Evolutionary conservation across 2,888 invertebrate species (phyloP).

Genomic region (Drosophila leonis): DNA sequence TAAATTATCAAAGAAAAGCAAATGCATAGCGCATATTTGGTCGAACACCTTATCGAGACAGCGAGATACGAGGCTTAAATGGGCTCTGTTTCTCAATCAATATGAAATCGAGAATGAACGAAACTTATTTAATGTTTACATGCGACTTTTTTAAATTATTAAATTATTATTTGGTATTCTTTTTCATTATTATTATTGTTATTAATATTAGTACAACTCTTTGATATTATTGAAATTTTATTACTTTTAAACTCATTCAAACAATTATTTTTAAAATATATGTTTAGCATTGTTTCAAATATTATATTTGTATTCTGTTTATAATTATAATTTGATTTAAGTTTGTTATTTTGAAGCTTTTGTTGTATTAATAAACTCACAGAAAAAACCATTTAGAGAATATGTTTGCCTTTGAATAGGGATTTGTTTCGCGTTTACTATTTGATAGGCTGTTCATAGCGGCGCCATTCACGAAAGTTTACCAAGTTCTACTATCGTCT

Average conservation of each 20-base stretch:
- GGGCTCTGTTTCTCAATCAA: slow-evolving; percentile 27
- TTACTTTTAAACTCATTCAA: background rate
- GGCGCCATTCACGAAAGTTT: slow-evolving; percentile 23
- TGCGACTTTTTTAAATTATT: background rate
- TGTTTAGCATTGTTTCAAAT: background rate
- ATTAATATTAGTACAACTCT: background rate
- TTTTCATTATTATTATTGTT: background rate
- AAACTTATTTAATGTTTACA: background rate
- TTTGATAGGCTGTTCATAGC: slow-evolving; percentile 68
- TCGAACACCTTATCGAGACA: slow-evolving; percentile 28
- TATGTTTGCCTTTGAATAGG: slow-evolving; percentile 88
- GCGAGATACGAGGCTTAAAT: slow-evolving; percentile 15
- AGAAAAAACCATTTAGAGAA: slow-evolving; percentile 89
- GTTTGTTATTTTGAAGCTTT: background rate
- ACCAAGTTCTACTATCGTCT: slow-evolving; percentile 5
- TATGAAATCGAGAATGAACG: background rate
- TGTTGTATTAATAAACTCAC: slow-evolving; percentile 86
- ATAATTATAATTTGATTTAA: background rate
- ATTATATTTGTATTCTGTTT: background rate
- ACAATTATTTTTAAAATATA: background rate
- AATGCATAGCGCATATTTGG: background rate
- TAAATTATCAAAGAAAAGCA: background rate
- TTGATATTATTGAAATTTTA: background rate
- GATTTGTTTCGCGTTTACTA: slow-evolving; percentile 86
- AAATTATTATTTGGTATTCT: background rate